phyloP scores from a whole-genome alignment of 2,888 invertebrate species.

The Cantharis lateralis region DNA sequence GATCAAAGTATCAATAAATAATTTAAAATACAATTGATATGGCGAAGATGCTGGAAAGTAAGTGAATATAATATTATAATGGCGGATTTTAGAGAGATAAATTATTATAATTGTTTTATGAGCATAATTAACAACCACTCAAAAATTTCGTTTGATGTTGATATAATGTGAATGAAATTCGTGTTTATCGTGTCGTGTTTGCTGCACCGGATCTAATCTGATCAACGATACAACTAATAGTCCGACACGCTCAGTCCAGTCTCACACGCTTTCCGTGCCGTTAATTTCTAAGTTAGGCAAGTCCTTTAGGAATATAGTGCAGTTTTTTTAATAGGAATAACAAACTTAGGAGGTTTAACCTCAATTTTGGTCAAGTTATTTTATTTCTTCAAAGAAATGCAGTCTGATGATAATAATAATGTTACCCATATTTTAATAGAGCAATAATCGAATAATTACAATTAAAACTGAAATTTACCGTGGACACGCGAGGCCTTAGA shows the following conservation, averaged over 20 bases:
- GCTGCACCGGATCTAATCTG: conserved; percentile 24
- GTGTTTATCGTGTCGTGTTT: conserved; percentile 26
- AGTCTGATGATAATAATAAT: not conserved
- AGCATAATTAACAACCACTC: conserved; percentile 19
- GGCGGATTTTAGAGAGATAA: not conserved
- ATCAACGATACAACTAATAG: conserved; percentile 30
- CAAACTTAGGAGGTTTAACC: not conserved
- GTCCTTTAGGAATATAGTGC: conserved; percentile 16
- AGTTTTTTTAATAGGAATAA: conserved; percentile 16
- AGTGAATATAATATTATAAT: not conserved
- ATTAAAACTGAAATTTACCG: not conserved
- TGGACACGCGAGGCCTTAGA: not conserved
- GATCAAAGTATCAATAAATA: not conserved
- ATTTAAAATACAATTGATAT: not conserved
- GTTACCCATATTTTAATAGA: not conserved
- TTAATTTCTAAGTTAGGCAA: conserved; percentile 25
- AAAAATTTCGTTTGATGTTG: conserved; percentile 25
- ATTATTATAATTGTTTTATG: conserved; percentile 10
- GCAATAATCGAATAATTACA: not conserved
- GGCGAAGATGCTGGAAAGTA: not conserved
- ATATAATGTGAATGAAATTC: conserved; percentile 30
- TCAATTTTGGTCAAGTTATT: not conserved
- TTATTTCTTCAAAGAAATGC: not conserved
- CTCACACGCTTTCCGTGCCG: conserved; percentile 28
- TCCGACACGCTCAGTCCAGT: conserved; percentile 26